Conservation (phyloP, 2,113 vertebrate species). For the Campylomormyrus tamandua region DNA sequence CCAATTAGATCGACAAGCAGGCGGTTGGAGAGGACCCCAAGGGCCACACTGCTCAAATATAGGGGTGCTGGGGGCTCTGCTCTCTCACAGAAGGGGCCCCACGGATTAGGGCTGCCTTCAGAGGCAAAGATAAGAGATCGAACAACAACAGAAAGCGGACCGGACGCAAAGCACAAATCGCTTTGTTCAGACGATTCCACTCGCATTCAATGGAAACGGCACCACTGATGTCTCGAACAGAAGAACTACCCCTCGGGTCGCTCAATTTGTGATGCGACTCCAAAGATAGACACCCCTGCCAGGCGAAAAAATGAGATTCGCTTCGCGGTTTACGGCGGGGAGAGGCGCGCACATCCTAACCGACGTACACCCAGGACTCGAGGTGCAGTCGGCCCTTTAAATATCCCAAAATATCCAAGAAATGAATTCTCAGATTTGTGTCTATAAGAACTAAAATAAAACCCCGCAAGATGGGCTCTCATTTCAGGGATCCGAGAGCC, state of each 20-base stretch:
- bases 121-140: neutral
- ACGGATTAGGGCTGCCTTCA: neutral
- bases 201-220: neutral
- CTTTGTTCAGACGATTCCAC: neutral
- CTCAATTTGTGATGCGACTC: neutral
- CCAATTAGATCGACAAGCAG: neutral
- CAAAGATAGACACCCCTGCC: neutral
- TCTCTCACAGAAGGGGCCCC: neutral
- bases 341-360: neutral
- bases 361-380: neutral
- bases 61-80: neutral
- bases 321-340: neutral
- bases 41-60: neutral
- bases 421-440: neutral
- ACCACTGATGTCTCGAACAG: neutral
- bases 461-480: neutral
- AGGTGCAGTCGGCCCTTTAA: neutral
- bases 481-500: neutral
- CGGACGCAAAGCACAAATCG: neutral
- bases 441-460: neutral
- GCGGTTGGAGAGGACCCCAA: neutral
- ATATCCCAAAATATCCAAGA: neutral
- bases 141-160: neutral
- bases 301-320: neutral
- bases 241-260: neutral